Evolutionary conservation across 2,888 invertebrate genomes (phyloP).

Genomic region (Morpho achilles): DNA sequence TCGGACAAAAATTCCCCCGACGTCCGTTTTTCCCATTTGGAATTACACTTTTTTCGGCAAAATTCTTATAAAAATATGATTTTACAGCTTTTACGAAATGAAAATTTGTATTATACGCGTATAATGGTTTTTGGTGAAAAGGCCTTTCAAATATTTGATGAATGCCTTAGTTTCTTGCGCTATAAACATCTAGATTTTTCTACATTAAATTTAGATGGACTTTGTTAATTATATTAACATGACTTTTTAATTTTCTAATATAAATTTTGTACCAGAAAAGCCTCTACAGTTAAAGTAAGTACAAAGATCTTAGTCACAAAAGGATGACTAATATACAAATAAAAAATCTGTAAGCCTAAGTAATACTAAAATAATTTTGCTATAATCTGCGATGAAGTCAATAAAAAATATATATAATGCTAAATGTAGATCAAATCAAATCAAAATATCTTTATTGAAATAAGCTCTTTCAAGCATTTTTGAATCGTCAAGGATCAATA

Average conservation of each 20-base stretch:
- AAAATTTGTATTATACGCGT: conserved; percentile 18
- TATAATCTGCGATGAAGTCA: too few species aligned
- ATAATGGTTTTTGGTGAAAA: conserved; percentile 7
- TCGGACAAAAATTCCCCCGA: conserved; percentile 6
- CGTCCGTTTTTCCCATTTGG: conserved; percentile 9
- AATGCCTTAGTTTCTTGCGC: conserved; percentile 4
- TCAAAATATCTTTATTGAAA: too few species aligned
- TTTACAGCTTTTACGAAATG: conserved; percentile 22
- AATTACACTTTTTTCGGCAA: conserved; percentile 12
- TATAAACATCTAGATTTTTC: neutral
- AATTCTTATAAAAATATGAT: conserved; percentile 26
- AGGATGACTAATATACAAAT: too few species aligned
- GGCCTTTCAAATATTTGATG: conserved; percentile 8
- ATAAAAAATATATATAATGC: too few species aligned
- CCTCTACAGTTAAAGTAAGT: neutral
- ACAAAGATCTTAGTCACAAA: too few species aligned
- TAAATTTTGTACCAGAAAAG: neutral
- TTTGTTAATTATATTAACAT: conserved; percentile 5
- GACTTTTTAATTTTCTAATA: neutral
- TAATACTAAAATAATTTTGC: too few species aligned
- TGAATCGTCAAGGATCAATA: too few species aligned
- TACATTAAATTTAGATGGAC: neutral
- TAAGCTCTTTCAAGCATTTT: too few species aligned
- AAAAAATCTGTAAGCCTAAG: too few species aligned
- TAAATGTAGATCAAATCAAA: too few species aligned